phyloP scores from a whole-genome alignment of 2,113 vertebrate genomes.

The Saguinus imperator region DNA sequence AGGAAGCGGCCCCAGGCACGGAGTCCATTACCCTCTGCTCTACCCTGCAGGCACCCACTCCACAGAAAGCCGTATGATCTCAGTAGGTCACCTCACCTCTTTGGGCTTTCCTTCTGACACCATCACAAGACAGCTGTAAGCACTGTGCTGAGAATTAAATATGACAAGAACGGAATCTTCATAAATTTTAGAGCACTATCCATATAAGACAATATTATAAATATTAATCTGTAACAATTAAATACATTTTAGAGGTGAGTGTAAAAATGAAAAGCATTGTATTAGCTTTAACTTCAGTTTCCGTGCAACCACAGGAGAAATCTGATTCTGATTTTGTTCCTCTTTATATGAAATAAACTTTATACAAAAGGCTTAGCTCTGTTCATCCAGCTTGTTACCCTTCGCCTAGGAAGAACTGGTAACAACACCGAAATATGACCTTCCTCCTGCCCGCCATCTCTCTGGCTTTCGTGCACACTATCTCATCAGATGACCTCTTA shows the following conservation, averaged over 20 bases:
- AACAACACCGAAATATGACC: not conserved
- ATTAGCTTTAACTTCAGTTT: not conserved
- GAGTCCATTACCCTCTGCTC: not conserved
- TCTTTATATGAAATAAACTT: not conserved
- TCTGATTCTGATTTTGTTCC: not conserved
- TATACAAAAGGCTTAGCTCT: not conserved
- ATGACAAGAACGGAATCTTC: not conserved
- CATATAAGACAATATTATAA: rapidly evolving
- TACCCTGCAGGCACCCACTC: too few relatives aligned
- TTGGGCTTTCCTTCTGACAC: not conserved
- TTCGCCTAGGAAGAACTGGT: not conserved
- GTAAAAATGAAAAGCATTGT: not conserved
- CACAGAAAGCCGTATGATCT: not conserved
- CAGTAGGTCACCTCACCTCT: not conserved
- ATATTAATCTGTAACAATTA: not conserved
- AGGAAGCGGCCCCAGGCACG: rapidly evolving
- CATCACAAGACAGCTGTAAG: not conserved
- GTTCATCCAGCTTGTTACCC: not conserved
- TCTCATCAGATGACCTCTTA: not conserved
- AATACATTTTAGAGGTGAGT: not conserved
- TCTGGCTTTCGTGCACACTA: rapidly evolving
- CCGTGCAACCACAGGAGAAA: not conserved
- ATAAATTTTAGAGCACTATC: not conserved
- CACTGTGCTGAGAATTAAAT: not conserved
- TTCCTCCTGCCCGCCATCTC: not conserved